A percentile compares a stretch with the other conserved stretches of the same genome.
Conservation (phyloP, 2,888 invertebrate species). For the Phortica magna region DNA sequence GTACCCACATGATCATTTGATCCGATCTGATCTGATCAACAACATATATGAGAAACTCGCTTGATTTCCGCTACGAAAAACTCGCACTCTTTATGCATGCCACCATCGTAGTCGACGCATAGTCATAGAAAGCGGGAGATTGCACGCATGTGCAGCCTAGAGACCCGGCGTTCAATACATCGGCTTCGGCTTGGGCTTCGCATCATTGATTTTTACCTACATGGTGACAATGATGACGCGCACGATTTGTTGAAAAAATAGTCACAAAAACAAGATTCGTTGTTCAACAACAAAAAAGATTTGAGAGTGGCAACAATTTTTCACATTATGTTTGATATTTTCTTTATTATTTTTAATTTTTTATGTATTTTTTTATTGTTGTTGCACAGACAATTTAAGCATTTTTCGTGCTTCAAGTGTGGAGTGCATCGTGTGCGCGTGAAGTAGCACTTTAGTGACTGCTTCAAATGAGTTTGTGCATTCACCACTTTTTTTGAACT, state of each 20-base stretch:
- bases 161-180: not conserved
- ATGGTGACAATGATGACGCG: constrained; percentile 14
- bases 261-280: not conserved
- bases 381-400: not conserved
- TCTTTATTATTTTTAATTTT: not conserved
- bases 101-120: not conserved
- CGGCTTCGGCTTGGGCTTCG: not conserved
- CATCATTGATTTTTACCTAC: not conserved
- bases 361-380: not conserved
- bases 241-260: not conserved
- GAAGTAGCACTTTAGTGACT: not conserved
- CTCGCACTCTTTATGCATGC: not conserved
- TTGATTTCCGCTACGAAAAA: constrained; percentile 22
- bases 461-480: not conserved
- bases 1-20: constrained; percentile 20
- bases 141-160: not conserved
- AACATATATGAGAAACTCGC: constrained; percentile 17
- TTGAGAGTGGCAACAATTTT: not conserved
- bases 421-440: not conserved
- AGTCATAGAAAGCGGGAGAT: constrained; percentile 8
- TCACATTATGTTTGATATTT: not conserved
- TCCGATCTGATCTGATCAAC: not conserved
- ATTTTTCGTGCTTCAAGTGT: not conserved
- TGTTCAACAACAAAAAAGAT: not conserved
- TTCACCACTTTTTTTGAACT: not conserved